These are phyloP conservation scores for Musca domestica DNA, from an alignment of 1,140 invertebrate species.

Conservation along the genomic window DNA sequence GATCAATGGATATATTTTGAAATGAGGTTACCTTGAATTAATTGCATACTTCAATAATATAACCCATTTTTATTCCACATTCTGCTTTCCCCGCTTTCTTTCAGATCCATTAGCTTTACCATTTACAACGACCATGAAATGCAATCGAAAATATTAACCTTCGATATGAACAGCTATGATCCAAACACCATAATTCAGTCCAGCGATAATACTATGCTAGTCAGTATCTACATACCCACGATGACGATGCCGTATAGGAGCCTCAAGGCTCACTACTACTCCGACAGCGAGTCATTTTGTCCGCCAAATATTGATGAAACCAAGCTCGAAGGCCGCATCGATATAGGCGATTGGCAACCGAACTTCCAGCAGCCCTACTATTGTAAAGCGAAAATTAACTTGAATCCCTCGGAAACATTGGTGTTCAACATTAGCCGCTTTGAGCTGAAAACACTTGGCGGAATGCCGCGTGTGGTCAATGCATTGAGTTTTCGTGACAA, in stretches of 20 bases:
- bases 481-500: neutral
- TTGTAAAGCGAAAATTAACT: slow-evolving; percentile 32
- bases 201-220: slow-evolving; percentile 41
- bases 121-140: slow-evolving; percentile 14
- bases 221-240: slow-evolving; percentile 18
- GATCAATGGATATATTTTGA: too few relatives aligned
- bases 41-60: too few relatives aligned
- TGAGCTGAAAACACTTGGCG: neutral
- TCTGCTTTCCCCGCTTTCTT: too few relatives aligned
- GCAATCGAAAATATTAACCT: slow-evolving; percentile 31
- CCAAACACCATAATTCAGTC: slow-evolving; percentile 33
- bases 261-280: slow-evolving; percentile 31
- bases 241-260: neutral
- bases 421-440: slow-evolving; percentile 28
- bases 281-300: slow-evolving; percentile 31
- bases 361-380: slow-evolving; percentile 26
- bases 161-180: slow-evolving; percentile 27
- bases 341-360: slow-evolving; percentile 23
- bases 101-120: neutral
- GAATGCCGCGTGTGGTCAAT: neutral
- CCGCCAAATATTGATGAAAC: slow-evolving; percentile 35
- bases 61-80: too few relatives aligned
- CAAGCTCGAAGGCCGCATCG: slow-evolving; percentile 24
- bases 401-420: slow-evolving; percentile 28
- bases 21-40: too few relatives aligned